Evolutionary conservation across 2,797 vertebrate genomes (phyloP).

Genomic region (Leucoraja ocellata): DNA sequence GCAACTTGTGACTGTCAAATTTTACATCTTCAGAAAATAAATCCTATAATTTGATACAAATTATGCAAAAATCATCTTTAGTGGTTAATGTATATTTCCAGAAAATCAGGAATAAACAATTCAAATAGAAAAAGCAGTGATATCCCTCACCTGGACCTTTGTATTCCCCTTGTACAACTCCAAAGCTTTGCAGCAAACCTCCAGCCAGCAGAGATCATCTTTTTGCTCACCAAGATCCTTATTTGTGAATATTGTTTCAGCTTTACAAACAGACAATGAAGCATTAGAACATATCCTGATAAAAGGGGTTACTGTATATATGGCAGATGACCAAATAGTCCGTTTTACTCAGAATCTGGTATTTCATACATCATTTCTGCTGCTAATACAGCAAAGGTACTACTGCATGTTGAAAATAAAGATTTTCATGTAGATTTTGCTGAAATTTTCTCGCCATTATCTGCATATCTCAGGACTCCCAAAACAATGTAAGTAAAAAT

Average conservation of each 20-base stretch:
- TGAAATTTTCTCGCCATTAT: too few species aligned
- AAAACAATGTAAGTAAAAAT: too few species aligned
- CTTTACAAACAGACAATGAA: slow-evolving; percentile 54
- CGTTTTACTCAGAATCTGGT: not conserved
- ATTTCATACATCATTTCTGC: not conserved
- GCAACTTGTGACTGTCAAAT: too few species aligned
- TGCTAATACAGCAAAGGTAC: not conserved
- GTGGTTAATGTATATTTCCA: too few species aligned
- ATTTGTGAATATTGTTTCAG: slow-evolving; percentile 81
- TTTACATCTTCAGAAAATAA: too few species aligned
- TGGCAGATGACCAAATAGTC: too few species aligned
- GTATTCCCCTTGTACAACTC: slow-evolving; percentile 69
- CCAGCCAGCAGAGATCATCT: slow-evolving; percentile 75
- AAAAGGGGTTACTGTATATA: not conserved
- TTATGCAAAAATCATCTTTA: too few species aligned
- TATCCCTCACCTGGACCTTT: slow-evolving; percentile 70
- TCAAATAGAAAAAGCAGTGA: not conserved
- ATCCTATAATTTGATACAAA: too few species aligned
- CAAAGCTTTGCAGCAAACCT: slow-evolving; percentile 74
- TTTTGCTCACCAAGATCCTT: slow-evolving; percentile 62
- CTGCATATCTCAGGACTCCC: too few species aligned
- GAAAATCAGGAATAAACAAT: not conserved
- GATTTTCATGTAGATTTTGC: too few species aligned
- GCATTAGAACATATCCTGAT: not conserved
- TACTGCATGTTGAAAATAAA: not conserved